Percentiles rank a stretch among this genome's conserved stretches.
phyloP scores from a whole-genome alignment of 2,113 vertebrate genomes.

The Oriolus oriolus region DNA sequence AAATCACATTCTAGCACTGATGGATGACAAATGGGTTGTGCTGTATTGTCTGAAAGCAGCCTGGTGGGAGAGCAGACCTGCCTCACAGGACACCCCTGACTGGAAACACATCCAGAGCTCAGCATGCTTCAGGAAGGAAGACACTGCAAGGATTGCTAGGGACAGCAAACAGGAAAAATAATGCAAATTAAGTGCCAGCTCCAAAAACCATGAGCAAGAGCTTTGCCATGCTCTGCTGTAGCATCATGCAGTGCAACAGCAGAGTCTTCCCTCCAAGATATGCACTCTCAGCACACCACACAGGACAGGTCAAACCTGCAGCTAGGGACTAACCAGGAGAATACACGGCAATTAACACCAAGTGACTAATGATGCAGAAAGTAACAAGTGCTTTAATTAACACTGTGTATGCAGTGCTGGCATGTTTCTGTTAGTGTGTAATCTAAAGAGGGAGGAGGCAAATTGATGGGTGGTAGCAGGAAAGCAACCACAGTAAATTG shows the following conservation, averaged over 20 bases:
- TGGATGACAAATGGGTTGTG: background rate
- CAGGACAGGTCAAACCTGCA: background rate
- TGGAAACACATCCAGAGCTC: background rate
- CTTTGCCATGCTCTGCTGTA: background rate
- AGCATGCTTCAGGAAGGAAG: background rate
- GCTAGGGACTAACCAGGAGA: background rate
- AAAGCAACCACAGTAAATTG: background rate
- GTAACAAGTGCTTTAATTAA: conserved; percentile 23
- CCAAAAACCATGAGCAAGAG: background rate
- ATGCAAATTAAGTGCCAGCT: background rate
- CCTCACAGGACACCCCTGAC: background rate
- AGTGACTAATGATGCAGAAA: background rate
- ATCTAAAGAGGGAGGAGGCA: background rate
- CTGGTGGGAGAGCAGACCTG: background rate
- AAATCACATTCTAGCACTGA: background rate
- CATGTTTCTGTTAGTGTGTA: background rate
- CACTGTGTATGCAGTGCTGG: background rate
- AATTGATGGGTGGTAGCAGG: background rate
- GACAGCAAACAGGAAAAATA: background rate
- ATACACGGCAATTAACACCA: background rate
- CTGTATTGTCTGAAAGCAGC: background rate
- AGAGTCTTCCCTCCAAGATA: background rate
- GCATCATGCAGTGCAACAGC: accelerated
- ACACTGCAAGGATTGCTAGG: background rate
- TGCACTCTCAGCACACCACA: background rate